Evolutionary conservation across 2,888 invertebrate genomes (phyloP).

Genomic region (Phlogophora meticulosa): DNA sequence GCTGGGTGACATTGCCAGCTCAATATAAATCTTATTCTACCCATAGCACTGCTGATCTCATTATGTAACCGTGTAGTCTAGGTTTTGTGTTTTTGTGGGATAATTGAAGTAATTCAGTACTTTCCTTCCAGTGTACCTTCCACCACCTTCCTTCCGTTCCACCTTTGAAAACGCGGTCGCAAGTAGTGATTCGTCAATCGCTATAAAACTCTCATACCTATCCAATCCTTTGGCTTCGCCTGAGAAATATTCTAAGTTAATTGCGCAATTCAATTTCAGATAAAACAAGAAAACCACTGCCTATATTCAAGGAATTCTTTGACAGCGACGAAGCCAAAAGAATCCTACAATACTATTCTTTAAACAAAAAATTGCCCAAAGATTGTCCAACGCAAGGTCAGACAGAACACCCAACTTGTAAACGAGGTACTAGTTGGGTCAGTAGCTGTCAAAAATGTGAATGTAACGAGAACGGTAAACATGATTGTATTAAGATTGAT

Average conservation of each 20-base stretch:
- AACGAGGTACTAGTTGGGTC: slow-evolving; percentile 40
- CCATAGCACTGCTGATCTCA: too few species aligned
- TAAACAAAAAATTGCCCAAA: slow-evolving; percentile 30
- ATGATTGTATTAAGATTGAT: slow-evolving; percentile 23
- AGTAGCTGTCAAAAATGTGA: slow-evolving; percentile 45
- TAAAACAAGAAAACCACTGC: background rate
- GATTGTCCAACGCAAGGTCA: slow-evolving; percentile 14
- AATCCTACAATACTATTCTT: slow-evolving; percentile 9
- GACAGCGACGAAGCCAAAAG: slow-evolving; percentile 2
- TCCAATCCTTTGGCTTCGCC: too few species aligned
- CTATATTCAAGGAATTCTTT: slow-evolving; percentile 17
- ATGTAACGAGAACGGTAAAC: slow-evolving; percentile 32
- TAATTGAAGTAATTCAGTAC: background rate
- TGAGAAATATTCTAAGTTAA: too few species aligned
- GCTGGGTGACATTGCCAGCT: too few species aligned
- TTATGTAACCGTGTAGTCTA: too few species aligned
- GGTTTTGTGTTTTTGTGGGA: too few species aligned
- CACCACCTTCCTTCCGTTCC: too few species aligned
- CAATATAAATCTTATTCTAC: too few species aligned
- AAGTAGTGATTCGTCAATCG: background rate
- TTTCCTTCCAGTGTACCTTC: background rate
- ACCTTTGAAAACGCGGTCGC: background rate
- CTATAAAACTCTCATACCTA: background rate
- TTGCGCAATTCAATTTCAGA: slow-evolving; percentile 6
- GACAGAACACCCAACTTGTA: slow-evolving; percentile 34